These are phyloP conservation scores for Dasysyrphus albostriatus DNA, from an alignment of 2,888 invertebrate species.

Conservation along the genomic window DNA sequence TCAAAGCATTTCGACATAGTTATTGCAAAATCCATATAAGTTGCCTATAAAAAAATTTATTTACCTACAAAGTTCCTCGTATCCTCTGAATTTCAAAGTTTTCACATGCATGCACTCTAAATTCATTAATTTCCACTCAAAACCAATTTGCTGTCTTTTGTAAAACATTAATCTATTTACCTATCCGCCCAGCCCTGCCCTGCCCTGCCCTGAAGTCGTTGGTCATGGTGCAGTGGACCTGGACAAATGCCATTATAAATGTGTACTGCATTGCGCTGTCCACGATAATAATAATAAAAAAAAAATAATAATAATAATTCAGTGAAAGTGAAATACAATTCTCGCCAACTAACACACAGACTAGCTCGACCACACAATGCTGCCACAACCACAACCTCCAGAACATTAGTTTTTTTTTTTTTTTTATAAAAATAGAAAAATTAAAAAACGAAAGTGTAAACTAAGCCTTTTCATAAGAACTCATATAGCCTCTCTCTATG, in stretches of 20 bases:
- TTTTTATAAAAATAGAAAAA: conserved; percentile 14
- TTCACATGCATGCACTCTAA: conserved; percentile 5
- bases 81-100: not conserved
- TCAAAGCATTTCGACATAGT: too few relatives aligned
- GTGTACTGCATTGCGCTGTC: conserved; percentile 60
- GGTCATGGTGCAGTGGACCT: conserved; percentile 21
- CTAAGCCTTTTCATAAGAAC: conserved; percentile 38
- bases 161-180: conserved; percentile 55
- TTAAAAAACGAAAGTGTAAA: conserved; percentile 58
- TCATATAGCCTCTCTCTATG: not conserved
- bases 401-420: conserved; percentile 21
- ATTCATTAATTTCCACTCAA: conserved; percentile 63
- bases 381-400: not conserved
- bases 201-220: not conserved
- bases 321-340: conserved; percentile 70
- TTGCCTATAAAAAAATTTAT: not conserved
- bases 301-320: conserved; percentile 2
- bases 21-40: not conserved
- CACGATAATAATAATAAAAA: conserved; percentile 11
- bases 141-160: conserved; percentile 63
- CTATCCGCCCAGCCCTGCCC: not conserved
- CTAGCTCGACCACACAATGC: not conserved
- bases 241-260: conserved; percentile 16
- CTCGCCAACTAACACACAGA: not conserved
- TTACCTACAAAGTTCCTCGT: not conserved